Evolutionary conservation across 2,888 invertebrate species (phyloP), one percentile per base, ranked within the genome.

Genomic region (Hirtodrosophila confusa): DNA sequence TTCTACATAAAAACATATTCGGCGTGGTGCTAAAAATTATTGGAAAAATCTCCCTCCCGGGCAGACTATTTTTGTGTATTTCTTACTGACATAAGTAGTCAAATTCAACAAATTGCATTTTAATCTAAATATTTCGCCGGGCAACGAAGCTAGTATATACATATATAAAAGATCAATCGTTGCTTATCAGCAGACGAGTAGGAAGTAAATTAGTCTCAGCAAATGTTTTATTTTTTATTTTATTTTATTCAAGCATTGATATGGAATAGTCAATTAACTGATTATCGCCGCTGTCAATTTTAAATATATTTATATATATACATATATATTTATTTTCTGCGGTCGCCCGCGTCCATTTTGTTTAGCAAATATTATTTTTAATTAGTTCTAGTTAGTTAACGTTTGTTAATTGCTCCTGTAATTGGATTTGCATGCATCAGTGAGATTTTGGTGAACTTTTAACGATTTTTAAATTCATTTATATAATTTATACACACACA

Each of bases 321-420:
- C 29, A 17, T 48, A 11, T 36, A 24, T 41, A 10, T 17, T 17
- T 17, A 47, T 63, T 45, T 39, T 47, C 47, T 45, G 55, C 41
- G 9, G 9, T 44, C 56, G 41, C 23, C 17, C 47, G 64, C 48
- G 29, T 48, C 47, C 60, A 70, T 84, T 77, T 80, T 75, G 69
- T 65, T 70, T 64, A 73, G 62, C 68, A 55, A 84, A 75, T 76
- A 79, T 78, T 79, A 80, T 78, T 87, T 88, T 83, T 82, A 88
- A 90, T 90, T 88, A 86, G 89, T 90, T 90, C 87, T 89, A 89
- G 85, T 89, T 88, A 86, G 90, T 89, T 90, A 77, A 80, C 75
- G 66, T 77, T 89, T 69, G 88, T 88, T 90, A 90, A 90, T 90
- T 90, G 89, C 79, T 87, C 86, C 69, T 87, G 80, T 90, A 90